Conservation (phyloP, 1,140 invertebrate genomes). For the Penaeus vannamei region DNA sequence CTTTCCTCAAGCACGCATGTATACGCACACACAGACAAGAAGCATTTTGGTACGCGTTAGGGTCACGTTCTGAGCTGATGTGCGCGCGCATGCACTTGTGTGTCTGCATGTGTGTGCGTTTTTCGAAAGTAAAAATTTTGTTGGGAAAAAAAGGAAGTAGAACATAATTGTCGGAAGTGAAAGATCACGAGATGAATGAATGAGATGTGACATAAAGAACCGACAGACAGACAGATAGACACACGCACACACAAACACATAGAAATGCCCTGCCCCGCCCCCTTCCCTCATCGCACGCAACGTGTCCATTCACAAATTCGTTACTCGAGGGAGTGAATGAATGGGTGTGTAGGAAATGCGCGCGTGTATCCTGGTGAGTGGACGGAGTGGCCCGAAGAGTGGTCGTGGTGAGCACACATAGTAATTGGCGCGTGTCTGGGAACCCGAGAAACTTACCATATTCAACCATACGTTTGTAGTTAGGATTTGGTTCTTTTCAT, state of each 20-base stretch:
- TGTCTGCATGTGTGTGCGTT: slow-evolving; percentile 4
- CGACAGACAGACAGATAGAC: too few species aligned
- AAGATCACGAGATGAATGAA: background rate
- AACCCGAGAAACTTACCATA: slow-evolving; percentile 74
- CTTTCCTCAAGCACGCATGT: background rate
- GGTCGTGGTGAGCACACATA: slow-evolving; percentile 64
- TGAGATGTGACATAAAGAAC: too few species aligned
- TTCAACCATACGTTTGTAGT: slow-evolving; percentile 77
- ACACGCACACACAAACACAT: too few species aligned
- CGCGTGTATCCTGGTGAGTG: too few species aligned
- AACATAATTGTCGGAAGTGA: background rate
- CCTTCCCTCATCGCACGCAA: too few species aligned
- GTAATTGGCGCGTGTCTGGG: slow-evolving; percentile 50
- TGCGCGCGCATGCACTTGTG: slow-evolving; percentile 5
- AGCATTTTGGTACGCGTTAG: background rate
- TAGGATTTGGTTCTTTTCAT: slow-evolving; percentile 80
- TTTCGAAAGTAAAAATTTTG: slow-evolving; percentile 2
- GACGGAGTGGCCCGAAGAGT: slow-evolving; percentile 49
- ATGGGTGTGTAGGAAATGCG: too few species aligned
- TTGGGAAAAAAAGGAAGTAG: slow-evolving; percentile 1
- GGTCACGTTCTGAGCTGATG: background rate
- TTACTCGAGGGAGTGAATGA: too few species aligned
- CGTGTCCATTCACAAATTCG: too few species aligned
- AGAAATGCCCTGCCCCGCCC: too few species aligned
- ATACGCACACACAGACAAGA: slow-evolving; percentile 27